Base-by-base conservation (phyloP, 2,797 vertebrate species). In the Fratercula arctica region DNA sequence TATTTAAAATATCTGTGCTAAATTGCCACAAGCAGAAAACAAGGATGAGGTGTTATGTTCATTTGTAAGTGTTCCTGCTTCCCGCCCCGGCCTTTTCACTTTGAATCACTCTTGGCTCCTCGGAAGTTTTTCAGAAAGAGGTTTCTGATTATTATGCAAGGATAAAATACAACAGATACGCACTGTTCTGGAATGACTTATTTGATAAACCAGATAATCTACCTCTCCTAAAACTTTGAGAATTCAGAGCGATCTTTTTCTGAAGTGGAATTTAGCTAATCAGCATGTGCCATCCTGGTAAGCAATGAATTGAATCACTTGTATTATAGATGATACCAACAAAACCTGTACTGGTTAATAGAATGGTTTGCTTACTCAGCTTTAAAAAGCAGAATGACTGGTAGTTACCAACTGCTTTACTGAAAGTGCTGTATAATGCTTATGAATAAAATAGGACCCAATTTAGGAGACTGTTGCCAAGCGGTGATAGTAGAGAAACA, bases 251-350 rank as follows among this genome's bases (percentile, higher is more conserved):
- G 90, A 96, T 96, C 79, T 91, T 93, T 79, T 93, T 90, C 48
- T 97, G 88, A 88, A 93, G 78, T 37, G 60, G 77, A 79, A 96
- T 97, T 96, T 97, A 93, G 77, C 87, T 94, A 87, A 94, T 83
- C 76, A 94, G 60, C 57, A 85, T 1, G 2, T 80, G 75, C 31
- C 73, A 92, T 77, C 23, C 41, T 63, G 37, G 31, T 63, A 46
- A 73, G 60, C 76, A 72, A 39, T 28, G 18, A 72, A 37, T n/a
- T 37, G 37, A 68, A 67, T 84, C 28, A 29, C 35, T 83, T 73
- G 25, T 60, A 57, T 85, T 94, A 74, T 35, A 91, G 75, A 67
- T 23, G 29, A 43, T 51, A 70, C 63, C 45, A 89, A 88, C 54
- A 93, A 89, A 93, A 72, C 17, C 57, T 84, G 19, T 50, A 31